phyloP scores from a whole-genome alignment of 2,888 invertebrate genomes.

The Parasteatoda lunata region DNA sequence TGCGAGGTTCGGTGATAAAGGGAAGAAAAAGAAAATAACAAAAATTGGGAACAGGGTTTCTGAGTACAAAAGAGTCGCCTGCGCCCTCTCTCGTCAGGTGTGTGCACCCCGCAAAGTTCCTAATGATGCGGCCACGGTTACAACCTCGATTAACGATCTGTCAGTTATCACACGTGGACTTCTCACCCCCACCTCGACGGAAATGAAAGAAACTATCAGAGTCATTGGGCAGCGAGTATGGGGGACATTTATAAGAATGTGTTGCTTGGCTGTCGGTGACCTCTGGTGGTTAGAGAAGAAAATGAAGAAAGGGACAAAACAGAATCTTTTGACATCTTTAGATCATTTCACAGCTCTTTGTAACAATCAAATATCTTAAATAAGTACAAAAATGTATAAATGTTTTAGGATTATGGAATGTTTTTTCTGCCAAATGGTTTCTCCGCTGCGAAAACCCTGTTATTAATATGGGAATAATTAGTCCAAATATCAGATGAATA shows the following conservation, averaged over 20 bases:
- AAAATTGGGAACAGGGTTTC: too few species aligned
- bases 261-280: constrained; percentile 8
- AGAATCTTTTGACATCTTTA: not conserved
- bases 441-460: too few species aligned
- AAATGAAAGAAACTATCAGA: not conserved
- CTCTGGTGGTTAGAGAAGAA: not conserved
- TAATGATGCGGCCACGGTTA: constrained; percentile 3
- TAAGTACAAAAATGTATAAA: too few species aligned
- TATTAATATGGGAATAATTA: too few species aligned
- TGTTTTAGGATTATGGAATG: too few species aligned
- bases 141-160: not conserved
- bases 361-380: too few species aligned
- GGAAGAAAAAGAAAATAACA: too few species aligned
- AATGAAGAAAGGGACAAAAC: not conserved
- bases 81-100: not conserved
- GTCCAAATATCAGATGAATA: too few species aligned
- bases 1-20: too few species aligned
- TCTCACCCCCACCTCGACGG: not conserved
- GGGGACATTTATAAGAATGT: constrained; percentile 18
- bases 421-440: too few species aligned
- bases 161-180: not conserved
- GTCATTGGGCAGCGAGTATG: not conserved
- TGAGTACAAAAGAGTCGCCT: not conserved
- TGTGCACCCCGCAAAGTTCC: not conserved
- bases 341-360: too few species aligned